Conservation (phyloP, 2,888 invertebrate genomes). For the Spisula solida region DNA sequence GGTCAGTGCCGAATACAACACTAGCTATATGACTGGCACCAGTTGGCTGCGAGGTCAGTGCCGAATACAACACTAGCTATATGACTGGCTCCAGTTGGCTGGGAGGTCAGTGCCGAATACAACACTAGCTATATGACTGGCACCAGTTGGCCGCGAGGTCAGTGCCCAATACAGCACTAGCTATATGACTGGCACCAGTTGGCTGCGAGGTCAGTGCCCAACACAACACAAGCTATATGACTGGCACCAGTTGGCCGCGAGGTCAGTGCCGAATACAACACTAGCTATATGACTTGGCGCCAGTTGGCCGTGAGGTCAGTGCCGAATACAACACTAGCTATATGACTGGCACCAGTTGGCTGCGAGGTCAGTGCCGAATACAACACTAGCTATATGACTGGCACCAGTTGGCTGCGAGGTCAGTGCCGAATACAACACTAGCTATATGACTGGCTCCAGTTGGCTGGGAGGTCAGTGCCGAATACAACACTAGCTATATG, state of each 20-base stretch:
- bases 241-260: constrained; percentile 5
- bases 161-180: no score
- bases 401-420: neutral
- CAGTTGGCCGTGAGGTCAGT: neutral
- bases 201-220: neutral
- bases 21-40: constrained; percentile 29
- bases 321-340: no score
- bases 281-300: constrained; percentile 26
- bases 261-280: no score
- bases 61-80: no score
- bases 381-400: no score
- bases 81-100: constrained; percentile 19
- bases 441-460: constrained; percentile 27
- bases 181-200: constrained; percentile 28
- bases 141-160: neutral
- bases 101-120: neutral
- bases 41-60: neutral
- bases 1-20: no score
- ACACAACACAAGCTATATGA: no score
- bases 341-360: constrained; percentile 24
- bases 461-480: neutral
- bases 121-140: no score
- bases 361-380: neutral
- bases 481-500: no score
- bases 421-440: no score